phyloP scores from a whole-genome alignment of 1,140 invertebrate genomes.

The Drosophila rufa region DNA sequence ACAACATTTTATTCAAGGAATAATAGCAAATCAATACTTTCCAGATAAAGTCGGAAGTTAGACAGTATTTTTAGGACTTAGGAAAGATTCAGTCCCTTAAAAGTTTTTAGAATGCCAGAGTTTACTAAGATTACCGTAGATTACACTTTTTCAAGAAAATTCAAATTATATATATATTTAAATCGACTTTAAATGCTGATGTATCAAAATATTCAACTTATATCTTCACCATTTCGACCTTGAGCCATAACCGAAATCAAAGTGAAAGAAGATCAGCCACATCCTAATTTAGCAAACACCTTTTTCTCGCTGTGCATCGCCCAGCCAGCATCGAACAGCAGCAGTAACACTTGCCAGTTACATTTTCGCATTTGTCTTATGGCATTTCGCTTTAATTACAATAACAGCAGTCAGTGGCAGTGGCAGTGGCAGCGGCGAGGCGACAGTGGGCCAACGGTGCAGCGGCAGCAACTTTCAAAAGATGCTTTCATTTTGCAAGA shows the following conservation, averaged over 20 bases:
- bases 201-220: too few species aligned
- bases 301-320: neutral
- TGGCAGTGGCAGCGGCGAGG: constrained; percentile 11
- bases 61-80: neutral
- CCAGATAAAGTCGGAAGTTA: neutral
- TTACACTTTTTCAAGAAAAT: too few species aligned
- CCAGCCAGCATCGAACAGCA: neutral
- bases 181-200: too few species aligned
- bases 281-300: too few species aligned
- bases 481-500: constrained; percentile 83
- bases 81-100: neutral
- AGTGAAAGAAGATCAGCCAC: too few species aligned
- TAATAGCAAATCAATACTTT: too few species aligned
- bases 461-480: constrained; percentile 79
- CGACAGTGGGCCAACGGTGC: constrained; percentile 37
- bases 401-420: constrained; percentile 56
- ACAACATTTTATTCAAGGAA: too few species aligned
- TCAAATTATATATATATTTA: too few species aligned
- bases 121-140: neutral
- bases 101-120: neutral
- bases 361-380: constrained; percentile 82
- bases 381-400: constrained; percentile 82
- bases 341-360: constrained; percentile 73
- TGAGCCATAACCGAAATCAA: too few species aligned
- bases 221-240: too few species aligned